These are phyloP conservation scores for Eupithecia tripunctaria DNA, from an alignment of 2,888 invertebrate genomes.

Conservation along the genomic window DNA sequence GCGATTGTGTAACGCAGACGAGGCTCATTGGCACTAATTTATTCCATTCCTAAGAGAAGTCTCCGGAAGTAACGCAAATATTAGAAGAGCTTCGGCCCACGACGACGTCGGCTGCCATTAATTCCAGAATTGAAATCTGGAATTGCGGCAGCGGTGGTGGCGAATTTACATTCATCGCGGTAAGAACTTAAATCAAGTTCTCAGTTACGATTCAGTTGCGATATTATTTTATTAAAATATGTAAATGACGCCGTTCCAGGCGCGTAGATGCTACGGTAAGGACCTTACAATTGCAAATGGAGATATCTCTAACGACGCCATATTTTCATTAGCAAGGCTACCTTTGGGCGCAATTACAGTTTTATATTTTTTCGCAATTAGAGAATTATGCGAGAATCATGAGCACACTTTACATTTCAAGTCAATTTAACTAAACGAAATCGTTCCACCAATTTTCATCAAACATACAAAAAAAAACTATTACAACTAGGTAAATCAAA, in stretches of 20 bases:
- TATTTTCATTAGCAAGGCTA: conserved; percentile 79
- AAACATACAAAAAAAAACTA: neutral
- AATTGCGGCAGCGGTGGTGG: conserved; percentile 79
- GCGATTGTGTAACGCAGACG: conserved; percentile 46
- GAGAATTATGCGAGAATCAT: conserved; percentile 12
- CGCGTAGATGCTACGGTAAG: conserved; percentile 75
- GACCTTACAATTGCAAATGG: conserved; percentile 75
- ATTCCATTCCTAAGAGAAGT: conserved; percentile 79
- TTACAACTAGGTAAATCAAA: neutral
- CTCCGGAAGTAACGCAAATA: conserved; percentile 83
- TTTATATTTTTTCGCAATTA: conserved; percentile 59
- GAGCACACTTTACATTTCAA: conserved; percentile 3
- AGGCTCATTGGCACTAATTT: conserved; percentile 75
- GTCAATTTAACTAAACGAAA: neutral
- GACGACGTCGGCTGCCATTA: conserved; percentile 72
- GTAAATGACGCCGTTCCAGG: conserved; percentile 79
- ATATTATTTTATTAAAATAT: conserved; percentile 85
- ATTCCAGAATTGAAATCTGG: conserved; percentile 85
- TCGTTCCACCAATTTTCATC: neutral
- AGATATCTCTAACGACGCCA: conserved; percentile 78
- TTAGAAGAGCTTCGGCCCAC: conserved; percentile 80
- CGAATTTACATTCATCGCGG: conserved; percentile 84
- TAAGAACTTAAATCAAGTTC: conserved; percentile 85
- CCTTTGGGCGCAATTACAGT: conserved; percentile 61
- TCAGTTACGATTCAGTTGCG: conserved; percentile 84